Percentiles rank a stretch among this genome's conserved stretches.
Conservation (phyloP, 2,888 invertebrate species). For the Dermolepida albohirtum region DNA sequence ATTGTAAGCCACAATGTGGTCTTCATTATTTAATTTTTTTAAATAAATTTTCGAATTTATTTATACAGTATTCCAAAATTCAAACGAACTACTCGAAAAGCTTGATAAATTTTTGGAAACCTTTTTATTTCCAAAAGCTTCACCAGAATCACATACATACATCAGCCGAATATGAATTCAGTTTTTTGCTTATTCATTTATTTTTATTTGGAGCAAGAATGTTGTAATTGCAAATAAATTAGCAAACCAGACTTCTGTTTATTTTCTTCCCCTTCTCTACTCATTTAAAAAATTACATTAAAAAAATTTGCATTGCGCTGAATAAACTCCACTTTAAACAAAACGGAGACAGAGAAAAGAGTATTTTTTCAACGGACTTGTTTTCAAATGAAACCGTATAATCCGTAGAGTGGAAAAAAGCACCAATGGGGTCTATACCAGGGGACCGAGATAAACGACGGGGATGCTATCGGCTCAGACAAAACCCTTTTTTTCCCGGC, state of each 20-base stretch:
- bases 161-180: too few species aligned
- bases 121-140: too few species aligned
- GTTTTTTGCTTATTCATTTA: too few species aligned
- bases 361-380: conserved; percentile 26
- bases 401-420: conserved; percentile 22
- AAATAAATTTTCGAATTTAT: too few species aligned
- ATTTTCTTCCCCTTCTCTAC: conserved; percentile 6
- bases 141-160: too few species aligned
- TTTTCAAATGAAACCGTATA: conserved; percentile 32
- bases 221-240: too few species aligned
- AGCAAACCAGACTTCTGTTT: conserved; percentile 13
- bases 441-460: conserved; percentile 31
- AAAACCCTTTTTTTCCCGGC: conserved; percentile 28
- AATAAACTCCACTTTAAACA: conserved; percentile 33
- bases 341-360: conserved; percentile 19
- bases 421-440: conserved; percentile 7
- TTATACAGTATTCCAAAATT: too few species aligned
- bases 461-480: conserved; percentile 36
- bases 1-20: too few species aligned
- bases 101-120: too few species aligned
- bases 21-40: too few species aligned
- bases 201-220: too few species aligned
- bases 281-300: neutral
- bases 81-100: too few species aligned
- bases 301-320: conserved; percentile 22